phyloP scores from a whole-genome alignment of 2,888 invertebrate species.

The Tenthredo notha region DNA sequence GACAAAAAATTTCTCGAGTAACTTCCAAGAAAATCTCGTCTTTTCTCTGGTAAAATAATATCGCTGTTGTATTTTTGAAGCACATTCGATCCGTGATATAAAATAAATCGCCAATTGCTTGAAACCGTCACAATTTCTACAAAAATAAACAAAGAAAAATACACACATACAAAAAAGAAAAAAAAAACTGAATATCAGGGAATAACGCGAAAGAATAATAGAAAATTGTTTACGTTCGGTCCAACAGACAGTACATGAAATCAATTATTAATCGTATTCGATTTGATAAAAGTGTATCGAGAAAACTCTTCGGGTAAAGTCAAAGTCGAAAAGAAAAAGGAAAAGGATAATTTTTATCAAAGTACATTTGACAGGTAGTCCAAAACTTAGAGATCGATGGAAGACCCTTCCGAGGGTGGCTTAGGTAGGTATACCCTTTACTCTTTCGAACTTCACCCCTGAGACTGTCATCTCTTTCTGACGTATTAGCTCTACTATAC shows the following conservation, averaged over 20 bases:
- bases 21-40: not conserved
- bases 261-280: conserved; percentile 21
- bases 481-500: conserved; percentile 32
- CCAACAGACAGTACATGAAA: not conserved
- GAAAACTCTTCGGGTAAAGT: not conserved
- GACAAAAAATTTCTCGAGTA: not conserved
- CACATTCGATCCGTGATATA: not conserved
- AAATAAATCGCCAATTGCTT: not conserved
- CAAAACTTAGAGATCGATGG: conserved; percentile 33
- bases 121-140: not conserved
- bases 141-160: not conserved
- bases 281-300: not conserved
- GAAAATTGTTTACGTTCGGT: not conserved
- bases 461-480: conserved; percentile 26
- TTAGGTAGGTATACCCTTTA: conserved; percentile 12
- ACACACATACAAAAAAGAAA: not conserved
- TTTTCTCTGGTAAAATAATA: not conserved
- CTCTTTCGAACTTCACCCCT: conserved; percentile 1
- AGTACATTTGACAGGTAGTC: conserved; percentile 30
- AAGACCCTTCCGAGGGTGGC: conserved; percentile 1
- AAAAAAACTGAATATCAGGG: not conserved
- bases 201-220: not conserved
- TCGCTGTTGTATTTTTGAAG: not conserved
- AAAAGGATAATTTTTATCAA: not conserved
- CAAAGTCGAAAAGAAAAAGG: not conserved